Evolutionary conservation across 2,888 invertebrate genomes (phyloP).

Genomic region (Noctuana brunneofusca): DNA sequence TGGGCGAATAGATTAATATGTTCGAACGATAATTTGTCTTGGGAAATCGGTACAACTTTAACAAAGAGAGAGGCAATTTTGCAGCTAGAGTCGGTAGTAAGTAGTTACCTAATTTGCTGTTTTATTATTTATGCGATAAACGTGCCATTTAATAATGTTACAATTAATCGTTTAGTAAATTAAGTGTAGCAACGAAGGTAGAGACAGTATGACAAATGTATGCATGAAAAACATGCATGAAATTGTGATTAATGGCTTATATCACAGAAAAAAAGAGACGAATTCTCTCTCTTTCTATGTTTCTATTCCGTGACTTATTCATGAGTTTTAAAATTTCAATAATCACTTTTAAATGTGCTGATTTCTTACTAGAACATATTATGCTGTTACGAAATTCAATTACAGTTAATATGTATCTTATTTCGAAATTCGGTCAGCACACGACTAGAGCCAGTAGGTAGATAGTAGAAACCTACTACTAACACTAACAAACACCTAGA

Average conservation of each 20-base stretch:
- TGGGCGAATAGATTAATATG: conserved; percentile 12
- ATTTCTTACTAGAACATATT: not conserved
- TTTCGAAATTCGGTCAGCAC: not conserved
- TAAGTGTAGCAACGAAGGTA: too few relatives aligned
- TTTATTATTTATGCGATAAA: not conserved
- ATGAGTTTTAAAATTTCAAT: too few relatives aligned
- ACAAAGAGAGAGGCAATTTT: not conserved
- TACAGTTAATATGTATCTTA: not conserved
- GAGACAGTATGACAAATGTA: too few relatives aligned
- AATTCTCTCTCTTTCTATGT: too few relatives aligned
- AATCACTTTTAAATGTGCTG: not conserved
- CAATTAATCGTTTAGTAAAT: too few relatives aligned
- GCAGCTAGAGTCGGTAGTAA: not conserved
- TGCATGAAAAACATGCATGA: too few relatives aligned
- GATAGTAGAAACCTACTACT: conserved; percentile 37
- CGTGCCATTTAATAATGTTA: not conserved
- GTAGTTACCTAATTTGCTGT: not conserved
- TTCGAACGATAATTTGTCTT: conserved; percentile 1
- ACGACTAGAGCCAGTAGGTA: not conserved
- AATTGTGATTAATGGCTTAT: too few relatives aligned
- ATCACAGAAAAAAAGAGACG: too few relatives aligned
- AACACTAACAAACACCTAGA: conserved; percentile 76
- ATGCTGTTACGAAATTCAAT: not conserved
- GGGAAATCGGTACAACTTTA: not conserved
- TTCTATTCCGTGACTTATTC: too few relatives aligned